Evolutionary conservation across 1,140 invertebrate species (phyloP).

Genomic region (Plectrocnemia conspersa): DNA sequence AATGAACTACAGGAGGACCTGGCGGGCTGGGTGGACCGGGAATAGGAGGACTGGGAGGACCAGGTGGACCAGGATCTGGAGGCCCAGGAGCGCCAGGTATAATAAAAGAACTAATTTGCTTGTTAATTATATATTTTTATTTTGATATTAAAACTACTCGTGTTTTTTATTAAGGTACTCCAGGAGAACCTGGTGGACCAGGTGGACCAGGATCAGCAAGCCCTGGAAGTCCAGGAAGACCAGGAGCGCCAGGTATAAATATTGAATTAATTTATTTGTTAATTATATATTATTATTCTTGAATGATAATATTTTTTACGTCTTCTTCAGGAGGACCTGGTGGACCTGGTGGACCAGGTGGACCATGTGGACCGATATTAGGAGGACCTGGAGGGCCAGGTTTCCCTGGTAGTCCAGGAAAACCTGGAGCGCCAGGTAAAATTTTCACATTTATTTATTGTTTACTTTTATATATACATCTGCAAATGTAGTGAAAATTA

Average conservation of each 20-base stretch:
- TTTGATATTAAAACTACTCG: no score
- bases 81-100: slow-evolving; percentile 38
- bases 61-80: slow-evolving; percentile 16
- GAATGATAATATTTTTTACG: no score
- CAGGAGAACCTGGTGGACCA: slow-evolving; percentile 31
- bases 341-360: slow-evolving; percentile 17
- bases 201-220: slow-evolving; percentile 29
- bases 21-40: neutral
- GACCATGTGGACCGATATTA: neutral
- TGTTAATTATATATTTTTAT: neutral
- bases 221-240: slow-evolving; percentile 34
- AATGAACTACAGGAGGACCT: slow-evolving; percentile 7
- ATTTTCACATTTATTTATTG: no score
- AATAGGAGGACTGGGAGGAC: slow-evolving; percentile 5
- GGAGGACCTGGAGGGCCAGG: slow-evolving; percentile 20
- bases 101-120: no score
- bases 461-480: no score
- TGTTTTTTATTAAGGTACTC: slow-evolving; percentile 19
- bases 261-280: no score
- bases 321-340: no score
- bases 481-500: no score
- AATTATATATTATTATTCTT: no score
- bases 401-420: neutral
- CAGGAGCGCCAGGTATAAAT: slow-evolving; percentile 37
- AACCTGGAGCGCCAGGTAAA: slow-evolving; percentile 22